A percentile compares a stretch with the other conserved stretches of the same genome.
Conservation (phyloP, 2,888 invertebrate genomes). For the Gibbula magus region DNA sequence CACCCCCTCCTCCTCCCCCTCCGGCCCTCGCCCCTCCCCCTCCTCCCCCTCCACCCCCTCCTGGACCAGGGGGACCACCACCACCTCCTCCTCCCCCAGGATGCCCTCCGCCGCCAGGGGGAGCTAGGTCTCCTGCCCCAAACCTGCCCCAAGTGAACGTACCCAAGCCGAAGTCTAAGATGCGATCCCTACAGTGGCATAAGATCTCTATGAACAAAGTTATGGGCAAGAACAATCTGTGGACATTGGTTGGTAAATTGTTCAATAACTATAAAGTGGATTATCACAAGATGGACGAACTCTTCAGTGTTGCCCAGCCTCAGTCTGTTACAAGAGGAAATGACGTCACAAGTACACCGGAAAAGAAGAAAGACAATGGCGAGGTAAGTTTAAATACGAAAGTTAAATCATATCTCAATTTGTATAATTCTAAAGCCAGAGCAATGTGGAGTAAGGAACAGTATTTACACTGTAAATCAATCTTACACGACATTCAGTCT, state of each 20-base stretch:
- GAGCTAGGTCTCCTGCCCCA: slow-evolving; percentile 49
- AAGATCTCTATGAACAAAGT: slow-evolving; percentile 89
- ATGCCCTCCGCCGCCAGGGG: slow-evolving; percentile 47
- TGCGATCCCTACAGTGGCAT: slow-evolving; percentile 98
- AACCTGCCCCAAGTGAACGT: slow-evolving; percentile 80
- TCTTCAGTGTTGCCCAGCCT: slow-evolving; percentile 62
- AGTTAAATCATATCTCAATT: too few relatives aligned
- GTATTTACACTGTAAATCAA: too few relatives aligned
- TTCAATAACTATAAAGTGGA: slow-evolving; percentile 69
- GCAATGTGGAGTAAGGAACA: too few relatives aligned
- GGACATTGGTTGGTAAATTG: slow-evolving; percentile 81
- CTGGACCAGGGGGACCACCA: slow-evolving; percentile 56
- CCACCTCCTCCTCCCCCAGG: slow-evolving; percentile 40
- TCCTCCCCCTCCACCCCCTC: slow-evolving; percentile 46
- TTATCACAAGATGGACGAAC: slow-evolving; percentile 71
- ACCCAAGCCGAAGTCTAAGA: slow-evolving; percentile 93
- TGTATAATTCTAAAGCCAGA: too few relatives aligned
- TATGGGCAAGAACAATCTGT: slow-evolving; percentile 92
- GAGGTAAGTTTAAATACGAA: slow-evolving; percentile 54
- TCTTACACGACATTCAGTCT: too few relatives aligned
- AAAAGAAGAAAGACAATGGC: slow-evolving; percentile 66
- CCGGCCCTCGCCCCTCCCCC: slow-evolving; percentile 71
- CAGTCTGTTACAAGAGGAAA: slow-evolving; percentile 19
- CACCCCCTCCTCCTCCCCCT: slow-evolving; percentile 73
- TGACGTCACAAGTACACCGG: slow-evolving; percentile 47